Conservation (phyloP, 2,888 invertebrate genomes). For the Eupithecia pulchellata region DNA sequence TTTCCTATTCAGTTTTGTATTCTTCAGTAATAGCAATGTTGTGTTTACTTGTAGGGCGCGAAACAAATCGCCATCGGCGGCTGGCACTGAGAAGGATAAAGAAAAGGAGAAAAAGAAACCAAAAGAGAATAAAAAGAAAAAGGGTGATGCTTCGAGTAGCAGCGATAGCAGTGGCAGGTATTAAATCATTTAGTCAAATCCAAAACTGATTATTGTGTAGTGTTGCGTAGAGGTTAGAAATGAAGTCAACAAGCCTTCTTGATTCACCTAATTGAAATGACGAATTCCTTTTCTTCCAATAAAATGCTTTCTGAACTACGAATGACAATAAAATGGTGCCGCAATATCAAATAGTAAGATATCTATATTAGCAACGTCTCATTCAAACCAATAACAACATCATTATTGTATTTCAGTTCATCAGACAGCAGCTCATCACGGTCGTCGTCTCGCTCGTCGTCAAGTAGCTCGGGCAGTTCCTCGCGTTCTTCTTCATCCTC, state of each 20-base stretch:
- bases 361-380: too few species aligned
- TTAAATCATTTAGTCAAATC: background rate
- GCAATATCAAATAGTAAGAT: background rate
- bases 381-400: background rate
- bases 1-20: background rate
- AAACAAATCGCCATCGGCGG: slow-evolving; percentile 89
- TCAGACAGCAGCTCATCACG: slow-evolving; percentile 94
- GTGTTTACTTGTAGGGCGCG: slow-evolving; percentile 87
- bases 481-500: slow-evolving; percentile 86
- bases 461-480: slow-evolving; percentile 89
- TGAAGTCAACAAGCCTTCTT: background rate
- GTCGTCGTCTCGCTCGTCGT: slow-evolving; percentile 91
- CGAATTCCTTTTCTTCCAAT: background rate
- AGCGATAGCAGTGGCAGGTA: slow-evolving; percentile 92
- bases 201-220: background rate
- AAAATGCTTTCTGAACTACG: background rate
- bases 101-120: slow-evolving; percentile 88
- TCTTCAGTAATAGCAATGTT: slow-evolving; percentile 11
- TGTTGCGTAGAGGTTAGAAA: slow-evolving; percentile 32
- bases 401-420: slow-evolving; percentile 79
- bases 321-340: background rate
- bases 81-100: slow-evolving; percentile 86
- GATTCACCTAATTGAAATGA: background rate
- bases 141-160: slow-evolving; percentile 90
- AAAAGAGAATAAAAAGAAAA: slow-evolving; percentile 86